Percentiles rank a stretch among this genome's conserved stretches.
Evolutionary conservation across 2,797 vertebrate species (phyloP).

Genomic region (Amazona finschi): DNA sequence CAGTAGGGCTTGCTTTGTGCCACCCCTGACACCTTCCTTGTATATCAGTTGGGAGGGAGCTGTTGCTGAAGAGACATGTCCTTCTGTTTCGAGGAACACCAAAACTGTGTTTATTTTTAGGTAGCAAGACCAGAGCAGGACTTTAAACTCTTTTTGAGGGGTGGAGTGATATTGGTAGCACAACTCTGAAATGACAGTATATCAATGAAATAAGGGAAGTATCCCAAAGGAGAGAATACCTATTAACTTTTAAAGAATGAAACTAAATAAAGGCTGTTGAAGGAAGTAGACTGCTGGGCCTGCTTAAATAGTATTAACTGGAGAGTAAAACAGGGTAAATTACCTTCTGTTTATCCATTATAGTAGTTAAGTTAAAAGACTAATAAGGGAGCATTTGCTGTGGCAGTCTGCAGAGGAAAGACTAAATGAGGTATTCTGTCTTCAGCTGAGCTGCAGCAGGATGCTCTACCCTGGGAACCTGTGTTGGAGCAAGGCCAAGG

Average conservation of each 20-base stretch:
- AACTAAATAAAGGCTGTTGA: background rate
- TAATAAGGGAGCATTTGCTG: background rate
- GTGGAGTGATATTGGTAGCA: background rate
- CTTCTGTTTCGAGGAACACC: background rate
- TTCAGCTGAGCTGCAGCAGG: background rate
- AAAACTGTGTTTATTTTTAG: background rate
- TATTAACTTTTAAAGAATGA: background rate
- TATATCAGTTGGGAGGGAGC: background rate
- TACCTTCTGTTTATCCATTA: background rate
- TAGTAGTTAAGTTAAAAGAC: background rate
- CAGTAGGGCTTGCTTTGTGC: background rate
- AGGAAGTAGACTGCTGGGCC: background rate
- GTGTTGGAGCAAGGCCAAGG: background rate
- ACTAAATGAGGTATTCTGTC: background rate
- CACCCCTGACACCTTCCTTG: background rate
- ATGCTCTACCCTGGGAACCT: background rate
- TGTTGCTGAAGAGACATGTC: background rate
- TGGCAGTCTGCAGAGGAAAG: background rate
- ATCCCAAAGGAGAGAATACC: background rate
- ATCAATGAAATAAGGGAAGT: background rate
- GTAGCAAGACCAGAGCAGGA: background rate
- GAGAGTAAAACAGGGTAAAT: background rate
- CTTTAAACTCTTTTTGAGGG: background rate
- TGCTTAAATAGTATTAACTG: background rate
- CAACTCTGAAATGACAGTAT: background rate